phyloP scores from a whole-genome alignment of 2,888 invertebrate species.

The Polymixis flavicincta region DNA sequence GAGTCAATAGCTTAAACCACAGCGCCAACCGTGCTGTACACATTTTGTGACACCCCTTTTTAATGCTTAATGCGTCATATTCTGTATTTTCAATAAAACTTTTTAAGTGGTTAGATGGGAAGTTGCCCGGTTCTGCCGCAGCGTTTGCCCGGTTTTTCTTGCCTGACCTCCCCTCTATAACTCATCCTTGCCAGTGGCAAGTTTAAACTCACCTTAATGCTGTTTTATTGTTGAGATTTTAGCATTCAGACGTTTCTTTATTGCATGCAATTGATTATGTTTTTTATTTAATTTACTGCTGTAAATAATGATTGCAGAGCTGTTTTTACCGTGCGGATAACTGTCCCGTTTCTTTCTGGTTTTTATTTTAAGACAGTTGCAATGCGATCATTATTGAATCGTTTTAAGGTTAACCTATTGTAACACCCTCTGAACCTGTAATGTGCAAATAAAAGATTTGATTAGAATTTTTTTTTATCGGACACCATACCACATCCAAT shows the following conservation, averaged over 20 bases:
- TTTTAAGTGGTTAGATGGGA: slow-evolving; percentile 70
- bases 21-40: no score
- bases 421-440: no score
- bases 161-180: slow-evolving; percentile 60
- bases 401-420: no score
- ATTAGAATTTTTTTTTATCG: no score
- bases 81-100: slow-evolving; percentile 59
- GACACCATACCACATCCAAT: no score
- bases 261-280: slow-evolving; percentile 61
- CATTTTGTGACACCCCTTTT: neutral
- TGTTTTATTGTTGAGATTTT: slow-evolving; percentile 61
- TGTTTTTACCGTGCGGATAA: neutral
- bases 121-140: slow-evolving; percentile 46
- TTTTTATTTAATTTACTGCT: slow-evolving; percentile 39
- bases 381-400: neutral
- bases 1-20: no score
- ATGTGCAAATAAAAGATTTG: no score
- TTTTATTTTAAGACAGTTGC: neutral
- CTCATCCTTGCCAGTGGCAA: slow-evolving; percentile 61
- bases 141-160: slow-evolving; percentile 60
- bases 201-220: slow-evolving; percentile 66
- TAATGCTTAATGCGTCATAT: slow-evolving; percentile 26
- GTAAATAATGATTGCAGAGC: neutral
- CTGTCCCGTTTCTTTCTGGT: neutral
- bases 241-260: slow-evolving; percentile 54